These are phyloP conservation scores for Plagiodera versicolora DNA, from an alignment of 2,888 invertebrate genomes.

Conservation along the genomic window DNA sequence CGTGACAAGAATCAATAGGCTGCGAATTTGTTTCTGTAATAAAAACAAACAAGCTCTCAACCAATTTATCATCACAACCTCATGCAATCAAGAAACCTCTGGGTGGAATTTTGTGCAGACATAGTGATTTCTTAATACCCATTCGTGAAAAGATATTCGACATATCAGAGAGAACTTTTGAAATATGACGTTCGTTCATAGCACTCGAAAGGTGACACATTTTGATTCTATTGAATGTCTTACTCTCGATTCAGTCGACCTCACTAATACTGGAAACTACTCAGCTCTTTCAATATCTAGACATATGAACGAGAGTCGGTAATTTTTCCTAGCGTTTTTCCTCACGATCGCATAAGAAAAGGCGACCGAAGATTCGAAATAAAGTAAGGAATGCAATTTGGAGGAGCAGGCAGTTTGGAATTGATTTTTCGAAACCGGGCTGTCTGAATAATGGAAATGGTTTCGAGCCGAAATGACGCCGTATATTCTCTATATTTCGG, in stretches of 20 bases:
- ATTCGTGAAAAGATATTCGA: no score
- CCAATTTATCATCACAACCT: no score
- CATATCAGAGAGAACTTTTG: no score
- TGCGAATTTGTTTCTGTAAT: conserved; percentile 72
- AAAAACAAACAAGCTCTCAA: no score
- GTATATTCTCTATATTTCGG: conserved; percentile 44
- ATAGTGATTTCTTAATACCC: no score
- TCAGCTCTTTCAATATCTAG: neutral
- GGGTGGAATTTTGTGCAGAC: no score
- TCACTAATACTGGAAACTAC: no score
- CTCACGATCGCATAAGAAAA: neutral
- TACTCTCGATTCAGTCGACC: no score
- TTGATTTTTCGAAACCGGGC: conserved; percentile 50
- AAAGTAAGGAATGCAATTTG: conserved; percentile 53
- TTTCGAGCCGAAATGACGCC: conserved; percentile 43
- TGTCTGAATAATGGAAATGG: conserved; percentile 37
- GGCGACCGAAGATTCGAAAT: conserved; percentile 34
- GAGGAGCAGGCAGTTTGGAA: conserved; percentile 49
- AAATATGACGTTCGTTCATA: no score
- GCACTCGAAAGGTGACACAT: no score
- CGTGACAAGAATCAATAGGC: conserved; percentile 68
- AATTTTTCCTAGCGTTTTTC: neutral
- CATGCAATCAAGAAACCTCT: no score
- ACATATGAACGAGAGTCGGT: neutral
- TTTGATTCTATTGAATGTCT: no score